phyloP scores from a whole-genome alignment of 2,888 invertebrate species.

The Isotomurus palustris region DNA sequence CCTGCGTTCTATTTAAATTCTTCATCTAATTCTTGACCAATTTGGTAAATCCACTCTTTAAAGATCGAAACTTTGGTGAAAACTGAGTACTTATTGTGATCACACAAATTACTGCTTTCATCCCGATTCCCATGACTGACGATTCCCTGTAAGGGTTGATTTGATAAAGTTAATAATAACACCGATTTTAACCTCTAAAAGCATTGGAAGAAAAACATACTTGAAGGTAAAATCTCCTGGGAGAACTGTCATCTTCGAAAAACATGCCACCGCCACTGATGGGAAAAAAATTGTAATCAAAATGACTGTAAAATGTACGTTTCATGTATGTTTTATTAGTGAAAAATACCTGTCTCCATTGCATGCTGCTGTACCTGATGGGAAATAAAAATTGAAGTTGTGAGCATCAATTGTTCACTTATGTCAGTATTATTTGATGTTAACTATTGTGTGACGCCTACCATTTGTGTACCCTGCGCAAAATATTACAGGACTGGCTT shows the following conservation, averaged over 20 bases:
- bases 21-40: slow-evolving; percentile 26
- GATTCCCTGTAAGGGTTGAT: slow-evolving; percentile 28
- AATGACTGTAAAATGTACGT: background rate
- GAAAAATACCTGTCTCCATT: slow-evolving; percentile 28
- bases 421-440: background rate
- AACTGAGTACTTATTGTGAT: slow-evolving; percentile 30
- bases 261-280: slow-evolving; percentile 27
- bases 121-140: slow-evolving; percentile 34
- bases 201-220: slow-evolving; percentile 6
- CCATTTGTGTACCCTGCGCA: slow-evolving; percentile 39
- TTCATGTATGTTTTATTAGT: background rate
- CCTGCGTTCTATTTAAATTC: slow-evolving; percentile 21
- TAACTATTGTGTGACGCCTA: background rate
- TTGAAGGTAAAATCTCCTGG: slow-evolving; percentile 20
- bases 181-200: background rate
- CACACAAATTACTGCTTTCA: slow-evolving; percentile 23
- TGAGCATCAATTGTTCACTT: background rate
- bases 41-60: slow-evolving; percentile 31
- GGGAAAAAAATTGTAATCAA: background rate
- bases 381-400: background rate
- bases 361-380: slow-evolving; percentile 32
- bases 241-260: slow-evolving; percentile 30
- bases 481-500: slow-evolving; percentile 31
- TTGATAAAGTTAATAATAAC: background rate
- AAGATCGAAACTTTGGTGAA: slow-evolving; percentile 33